Evolutionary conservation across 92 coral and sea anemone species (phyloP).

Genomic region (Blastomussa wellsi): DNA sequence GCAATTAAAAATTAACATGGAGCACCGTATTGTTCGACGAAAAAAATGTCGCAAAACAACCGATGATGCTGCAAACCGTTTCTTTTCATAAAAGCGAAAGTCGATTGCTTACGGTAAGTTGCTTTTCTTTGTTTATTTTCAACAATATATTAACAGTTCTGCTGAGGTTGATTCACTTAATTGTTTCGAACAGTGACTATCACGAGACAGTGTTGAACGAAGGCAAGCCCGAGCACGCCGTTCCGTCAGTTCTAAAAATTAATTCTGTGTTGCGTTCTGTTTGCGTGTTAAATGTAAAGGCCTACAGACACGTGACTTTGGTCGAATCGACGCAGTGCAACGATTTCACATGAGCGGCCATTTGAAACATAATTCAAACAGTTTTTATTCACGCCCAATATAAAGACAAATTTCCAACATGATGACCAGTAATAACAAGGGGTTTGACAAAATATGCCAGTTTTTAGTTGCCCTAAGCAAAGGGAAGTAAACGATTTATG

Average conservation of each 20-base stretch:
- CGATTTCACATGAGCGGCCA: neutral
- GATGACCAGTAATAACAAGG: neutral
- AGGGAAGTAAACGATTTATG: neutral
- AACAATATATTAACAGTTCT: neutral
- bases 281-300: neutral
- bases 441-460: neutral
- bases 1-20: neutral
- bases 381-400: neutral
- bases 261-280: neutral
- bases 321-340: neutral
- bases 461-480: neutral
- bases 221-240: neutral
- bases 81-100: neutral
- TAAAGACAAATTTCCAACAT: neutral
- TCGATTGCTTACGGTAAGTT: neutral
- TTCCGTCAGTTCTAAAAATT: neutral
- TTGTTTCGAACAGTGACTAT: neutral
- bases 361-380: neutral
- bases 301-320: neutral
- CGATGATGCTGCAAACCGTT: neutral
- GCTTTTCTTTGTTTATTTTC: neutral
- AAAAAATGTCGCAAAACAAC: neutral
- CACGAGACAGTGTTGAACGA: neutral
- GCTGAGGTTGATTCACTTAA: neutral
- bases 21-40: neutral